Percentiles rank a stretch among this genome's conserved stretches.
These are phyloP conservation scores for Zeugodacus cucurbitae DNA, from an alignment of 1,140 invertebrate species.

Conservation along the genomic window DNA sequence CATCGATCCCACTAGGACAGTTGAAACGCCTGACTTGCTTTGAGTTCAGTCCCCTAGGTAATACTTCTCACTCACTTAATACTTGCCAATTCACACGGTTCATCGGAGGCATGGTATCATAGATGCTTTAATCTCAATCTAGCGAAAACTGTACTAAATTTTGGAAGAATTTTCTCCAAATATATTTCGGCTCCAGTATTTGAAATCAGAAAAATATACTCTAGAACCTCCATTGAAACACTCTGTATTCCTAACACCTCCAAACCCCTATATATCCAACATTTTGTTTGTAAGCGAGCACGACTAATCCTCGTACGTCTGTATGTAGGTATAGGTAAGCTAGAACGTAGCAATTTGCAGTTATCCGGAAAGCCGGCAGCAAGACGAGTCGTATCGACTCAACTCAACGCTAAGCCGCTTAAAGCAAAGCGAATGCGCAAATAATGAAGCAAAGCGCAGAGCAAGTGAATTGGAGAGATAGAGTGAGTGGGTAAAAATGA, in stretches of 20 bases:
- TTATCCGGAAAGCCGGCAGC: neutral
- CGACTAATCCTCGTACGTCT: neutral
- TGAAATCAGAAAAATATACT: neutral
- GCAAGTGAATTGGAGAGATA: neutral
- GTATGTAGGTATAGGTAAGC: neutral
- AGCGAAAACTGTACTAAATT: too few species aligned
- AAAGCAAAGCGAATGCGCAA: neutral
- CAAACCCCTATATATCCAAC: neutral
- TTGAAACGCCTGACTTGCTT: too few species aligned
- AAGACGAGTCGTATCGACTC: neutral
- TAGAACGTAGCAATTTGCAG: conserved; percentile 11
- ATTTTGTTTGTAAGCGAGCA: neutral
- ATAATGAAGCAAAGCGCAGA: neutral
- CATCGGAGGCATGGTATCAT: too few species aligned
- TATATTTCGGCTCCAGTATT: too few species aligned
- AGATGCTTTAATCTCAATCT: too few species aligned
- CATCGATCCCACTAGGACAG: too few species aligned
- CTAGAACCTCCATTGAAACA: neutral
- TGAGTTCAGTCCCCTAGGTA: too few species aligned
- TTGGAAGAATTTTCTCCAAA: too few species aligned
- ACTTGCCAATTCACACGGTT: too few species aligned
- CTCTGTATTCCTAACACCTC: neutral
- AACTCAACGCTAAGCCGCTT: conserved; percentile 19
- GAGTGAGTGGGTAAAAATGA: neutral
- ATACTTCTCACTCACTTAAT: too few species aligned